phyloP scores from a whole-genome alignment of 1,140 invertebrate species.

The Protaetia brevitarsis region DNA sequence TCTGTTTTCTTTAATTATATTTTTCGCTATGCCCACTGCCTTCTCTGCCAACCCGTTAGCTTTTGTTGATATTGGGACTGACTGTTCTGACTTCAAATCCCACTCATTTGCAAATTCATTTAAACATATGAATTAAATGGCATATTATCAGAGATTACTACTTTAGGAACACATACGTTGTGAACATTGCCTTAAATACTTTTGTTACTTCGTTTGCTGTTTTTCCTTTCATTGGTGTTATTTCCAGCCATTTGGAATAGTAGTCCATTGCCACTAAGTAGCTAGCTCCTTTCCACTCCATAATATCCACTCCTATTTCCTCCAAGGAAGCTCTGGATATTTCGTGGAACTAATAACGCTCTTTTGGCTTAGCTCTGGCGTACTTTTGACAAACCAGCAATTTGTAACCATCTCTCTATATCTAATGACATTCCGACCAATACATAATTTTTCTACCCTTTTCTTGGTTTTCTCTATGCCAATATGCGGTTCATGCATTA shows the following conservation, averaged over 20 bases:
- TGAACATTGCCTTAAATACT: slow-evolving; percentile 35
- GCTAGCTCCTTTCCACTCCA: neutral
- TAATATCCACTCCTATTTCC: slow-evolving; percentile 6
- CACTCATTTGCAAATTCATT: slow-evolving; percentile 35
- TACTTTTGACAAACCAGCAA: slow-evolving; percentile 9
- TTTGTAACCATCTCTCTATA: slow-evolving; percentile 3
- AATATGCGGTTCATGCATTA: slow-evolving; percentile 20
- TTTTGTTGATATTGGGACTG: slow-evolving; percentile 38
- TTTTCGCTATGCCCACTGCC: slow-evolving; percentile 38
- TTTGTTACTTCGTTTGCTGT: slow-evolving; percentile 31
- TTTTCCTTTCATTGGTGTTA: neutral
- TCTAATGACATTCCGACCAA: neutral
- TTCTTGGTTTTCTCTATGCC: slow-evolving; percentile 3
- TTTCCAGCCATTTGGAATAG: slow-evolving; percentile 23
- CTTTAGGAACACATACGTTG: slow-evolving; percentile 37
- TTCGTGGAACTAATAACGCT: slow-evolving; percentile 7
- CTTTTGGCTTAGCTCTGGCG: neutral
- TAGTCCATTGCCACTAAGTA: slow-evolving; percentile 3
- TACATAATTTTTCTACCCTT: slow-evolving; percentile 9
- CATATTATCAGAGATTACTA: slow-evolving; percentile 39
- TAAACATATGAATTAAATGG: slow-evolving; percentile 36
- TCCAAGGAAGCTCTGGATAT: neutral
- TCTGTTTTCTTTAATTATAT: slow-evolving; percentile 36
- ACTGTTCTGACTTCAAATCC: slow-evolving; percentile 35
- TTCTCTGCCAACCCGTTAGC: slow-evolving; percentile 41